Conservation (phyloP, 2,113 vertebrate species). For the Solenodon paradoxus region DNA sequence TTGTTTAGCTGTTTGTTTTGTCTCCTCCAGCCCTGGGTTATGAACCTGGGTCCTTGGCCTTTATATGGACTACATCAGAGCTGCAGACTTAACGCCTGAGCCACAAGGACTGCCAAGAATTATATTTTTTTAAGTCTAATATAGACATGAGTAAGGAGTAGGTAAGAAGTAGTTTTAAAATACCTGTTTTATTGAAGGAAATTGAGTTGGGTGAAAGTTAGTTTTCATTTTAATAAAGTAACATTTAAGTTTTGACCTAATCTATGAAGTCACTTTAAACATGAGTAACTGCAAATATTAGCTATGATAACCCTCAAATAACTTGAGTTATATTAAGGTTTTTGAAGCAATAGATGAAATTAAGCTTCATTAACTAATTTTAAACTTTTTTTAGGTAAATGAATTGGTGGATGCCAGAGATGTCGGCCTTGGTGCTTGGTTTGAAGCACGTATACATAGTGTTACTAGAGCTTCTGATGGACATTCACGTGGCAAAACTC, state of each 20-base stretch:
- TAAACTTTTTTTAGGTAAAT: constrained; percentile 90
- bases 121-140: constrained; percentile 34
- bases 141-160: neutral
- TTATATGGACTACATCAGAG: too few species aligned
- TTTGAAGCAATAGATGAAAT: constrained; percentile 68
- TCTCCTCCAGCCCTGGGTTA: too few species aligned
- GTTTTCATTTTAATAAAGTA: constrained; percentile 43
- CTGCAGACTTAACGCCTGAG: too few species aligned
- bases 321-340: constrained; percentile 55
- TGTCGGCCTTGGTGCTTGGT: constrained; percentile 96
- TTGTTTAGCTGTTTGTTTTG: too few species aligned
- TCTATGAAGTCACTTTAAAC: constrained; percentile 44
- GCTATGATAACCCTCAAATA: constrained; percentile 25
- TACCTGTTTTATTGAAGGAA: constrained; percentile 1
- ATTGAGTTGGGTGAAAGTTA: constrained; percentile 19
- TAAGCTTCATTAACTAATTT: constrained; percentile 74
- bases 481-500: constrained; percentile 88
- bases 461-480: constrained; percentile 89
- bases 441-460: constrained; percentile 95
- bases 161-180: neutral
- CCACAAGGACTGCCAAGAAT: constrained; percentile 10
- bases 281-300: constrained; percentile 48
- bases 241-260: constrained; percentile 27
- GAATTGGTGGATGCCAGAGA: constrained; percentile 99
- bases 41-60: too few species aligned